phyloP scores from a whole-genome alignment of 2,797 vertebrate genomes.

The Lithobates sylvaticus region DNA sequence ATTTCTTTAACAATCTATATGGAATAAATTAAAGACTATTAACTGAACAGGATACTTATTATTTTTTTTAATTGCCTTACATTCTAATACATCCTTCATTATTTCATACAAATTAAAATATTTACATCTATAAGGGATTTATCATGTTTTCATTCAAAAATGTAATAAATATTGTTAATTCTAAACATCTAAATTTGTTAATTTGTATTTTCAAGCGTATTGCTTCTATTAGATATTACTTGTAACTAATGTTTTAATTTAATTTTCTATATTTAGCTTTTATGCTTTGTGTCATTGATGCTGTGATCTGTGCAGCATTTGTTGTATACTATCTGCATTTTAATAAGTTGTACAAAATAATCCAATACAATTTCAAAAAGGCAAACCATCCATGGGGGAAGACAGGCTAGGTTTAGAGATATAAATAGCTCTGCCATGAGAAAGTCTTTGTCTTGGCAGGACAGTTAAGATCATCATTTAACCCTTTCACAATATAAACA shows the following conservation, averaged over 20 bases:
- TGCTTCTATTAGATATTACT: not conserved
- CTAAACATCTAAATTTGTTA: slow-evolving; percentile 1
- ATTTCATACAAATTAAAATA: not conserved
- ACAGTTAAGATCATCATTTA: no score
- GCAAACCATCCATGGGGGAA: no score
- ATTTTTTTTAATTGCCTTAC: slow-evolving; percentile 17
- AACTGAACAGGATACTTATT: not conserved
- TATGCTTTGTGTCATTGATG: not conserved
- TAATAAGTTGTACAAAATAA: no score
- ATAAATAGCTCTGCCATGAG: no score
- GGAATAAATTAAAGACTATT: not conserved
- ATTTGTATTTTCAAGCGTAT: not conserved
- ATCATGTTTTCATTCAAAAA: slow-evolving; percentile 12
- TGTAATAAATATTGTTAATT: slow-evolving; percentile 15
- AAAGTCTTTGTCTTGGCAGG: no score
- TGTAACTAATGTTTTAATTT: not conserved
- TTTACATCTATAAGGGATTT: not conserved
- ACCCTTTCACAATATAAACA: no score
- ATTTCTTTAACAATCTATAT: not conserved
- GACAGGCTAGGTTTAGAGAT: no score
- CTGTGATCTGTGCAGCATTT: not conserved
- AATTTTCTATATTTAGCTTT: not conserved
- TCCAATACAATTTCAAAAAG: no score
- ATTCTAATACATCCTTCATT: slow-evolving; percentile 10
- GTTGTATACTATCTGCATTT: no score